These are phyloP conservation scores for Scyliorhinus canicula DNA, from an alignment of 2,797 vertebrate species.

Conservation along the genomic window DNA sequence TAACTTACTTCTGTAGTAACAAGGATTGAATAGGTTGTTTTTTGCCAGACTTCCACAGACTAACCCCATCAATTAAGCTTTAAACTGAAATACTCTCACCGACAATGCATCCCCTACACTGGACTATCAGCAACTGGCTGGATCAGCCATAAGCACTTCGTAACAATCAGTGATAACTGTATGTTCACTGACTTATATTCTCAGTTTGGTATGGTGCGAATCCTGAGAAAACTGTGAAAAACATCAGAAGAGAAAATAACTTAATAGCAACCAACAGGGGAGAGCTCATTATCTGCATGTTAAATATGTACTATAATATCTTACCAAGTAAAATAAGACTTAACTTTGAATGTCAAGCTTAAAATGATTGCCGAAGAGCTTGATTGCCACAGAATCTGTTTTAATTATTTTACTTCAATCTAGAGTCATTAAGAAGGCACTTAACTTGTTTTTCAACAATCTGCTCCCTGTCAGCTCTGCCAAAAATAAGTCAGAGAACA, in stretches of 20 bases:
- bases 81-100: background rate
- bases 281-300: background rate
- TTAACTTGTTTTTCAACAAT: slow-evolving; percentile 33
- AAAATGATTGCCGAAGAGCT: background rate
- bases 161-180: background rate
- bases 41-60: background rate
- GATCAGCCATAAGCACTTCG: background rate
- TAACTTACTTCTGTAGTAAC: background rate
- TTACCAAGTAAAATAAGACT: background rate
- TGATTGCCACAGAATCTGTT: slow-evolving; percentile 28
- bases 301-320: background rate
- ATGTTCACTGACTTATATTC: background rate
- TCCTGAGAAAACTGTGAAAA: background rate
- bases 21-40: background rate
- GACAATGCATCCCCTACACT: background rate
- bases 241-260: background rate
- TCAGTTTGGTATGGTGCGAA: background rate
- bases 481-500: background rate
- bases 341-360: background rate
- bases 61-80: background rate
- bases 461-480: slow-evolving; percentile 1
- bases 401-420: slow-evolving; percentile 27
- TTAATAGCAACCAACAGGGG: background rate
- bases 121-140: background rate
- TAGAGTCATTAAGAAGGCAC: slow-evolving; percentile 11